These are phyloP conservation scores for Corella eumyota DNA, from an alignment of 23 tunicate species.

Conservation along the genomic window DNA sequence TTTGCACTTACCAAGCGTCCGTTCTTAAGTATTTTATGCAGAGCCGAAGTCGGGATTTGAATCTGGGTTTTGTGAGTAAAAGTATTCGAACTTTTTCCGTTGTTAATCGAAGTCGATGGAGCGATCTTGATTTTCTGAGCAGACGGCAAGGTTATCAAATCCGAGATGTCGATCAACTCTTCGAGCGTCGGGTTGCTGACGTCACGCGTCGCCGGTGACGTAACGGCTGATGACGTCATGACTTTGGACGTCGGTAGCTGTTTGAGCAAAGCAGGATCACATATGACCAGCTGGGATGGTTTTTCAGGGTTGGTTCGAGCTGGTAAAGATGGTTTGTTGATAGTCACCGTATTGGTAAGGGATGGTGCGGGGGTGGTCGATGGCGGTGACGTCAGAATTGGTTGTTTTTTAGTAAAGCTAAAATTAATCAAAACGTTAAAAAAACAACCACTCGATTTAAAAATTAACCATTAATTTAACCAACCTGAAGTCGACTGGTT, in stretches of 20 bases:
- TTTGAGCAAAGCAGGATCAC: conserved; percentile 8
- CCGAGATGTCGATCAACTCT: conserved; percentile 16
- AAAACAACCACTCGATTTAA: too few species aligned
- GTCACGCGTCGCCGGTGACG: not conserved
- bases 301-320: not conserved
- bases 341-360: not conserved
- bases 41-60: conserved; percentile 76
- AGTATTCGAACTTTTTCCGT: conserved; percentile 31
- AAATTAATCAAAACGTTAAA: too few species aligned
- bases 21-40: conserved; percentile 81
- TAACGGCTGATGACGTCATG: not conserved
- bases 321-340: not conserved
- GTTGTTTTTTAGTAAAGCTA: too few species aligned
- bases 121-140: conserved; percentile 33
- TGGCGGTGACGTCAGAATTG: not conserved
- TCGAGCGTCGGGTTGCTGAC: conserved; percentile 10
- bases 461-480: too few species aligned
- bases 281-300: conserved; percentile 8
- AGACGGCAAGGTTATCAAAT: conserved; percentile 14
- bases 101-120: conserved; percentile 29
- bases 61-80: conserved; percentile 80
- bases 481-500: conserved; percentile 38
- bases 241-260: not conserved
- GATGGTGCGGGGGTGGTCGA: not conserved
- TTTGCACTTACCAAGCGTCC: conserved; percentile 87